Conservation (phyloP, 2,797 vertebrate genomes). For the Cuculus canorus region DNA sequence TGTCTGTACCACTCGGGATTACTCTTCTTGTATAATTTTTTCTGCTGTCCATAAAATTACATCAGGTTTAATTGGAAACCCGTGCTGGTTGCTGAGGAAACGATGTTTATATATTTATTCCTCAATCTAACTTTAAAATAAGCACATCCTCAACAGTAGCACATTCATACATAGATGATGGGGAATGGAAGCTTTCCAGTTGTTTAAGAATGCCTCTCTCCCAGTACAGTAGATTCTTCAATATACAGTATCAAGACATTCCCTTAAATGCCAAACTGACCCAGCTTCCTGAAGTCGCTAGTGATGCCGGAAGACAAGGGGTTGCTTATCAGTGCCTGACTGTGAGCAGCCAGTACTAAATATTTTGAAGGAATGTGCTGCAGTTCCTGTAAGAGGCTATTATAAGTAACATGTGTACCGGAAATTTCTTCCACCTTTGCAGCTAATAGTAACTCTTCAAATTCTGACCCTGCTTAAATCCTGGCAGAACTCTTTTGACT, state of each 20-base stretch:
- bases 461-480: not conserved
- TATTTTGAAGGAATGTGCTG: conserved; percentile 1
- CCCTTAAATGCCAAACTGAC: conserved; percentile 51
- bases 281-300: conserved; percentile 44
- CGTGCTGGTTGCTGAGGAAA: conserved; percentile 35
- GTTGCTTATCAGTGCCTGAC: not conserved
- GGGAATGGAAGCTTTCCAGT: not conserved
- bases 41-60: not conserved
- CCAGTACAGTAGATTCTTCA: not conserved
- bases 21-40: not conserved
- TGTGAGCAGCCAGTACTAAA: not conserved
- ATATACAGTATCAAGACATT: not conserved
- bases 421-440: not conserved
- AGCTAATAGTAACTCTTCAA: not conserved
- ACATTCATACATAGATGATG: not conserved
- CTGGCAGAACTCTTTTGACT: not conserved
- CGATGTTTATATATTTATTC: conserved; percentile 2
- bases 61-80: not conserved
- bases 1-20: not conserved
- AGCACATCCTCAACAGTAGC: not conserved
- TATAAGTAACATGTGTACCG: not conserved
- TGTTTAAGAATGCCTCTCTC: not conserved
- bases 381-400: not conserved
- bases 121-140: not conserved
- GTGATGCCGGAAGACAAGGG: not conserved